These are phyloP conservation scores for Temnothorax rugatulus DNA, from an alignment of 2,888 invertebrate species.

Conservation along the genomic window DNA sequence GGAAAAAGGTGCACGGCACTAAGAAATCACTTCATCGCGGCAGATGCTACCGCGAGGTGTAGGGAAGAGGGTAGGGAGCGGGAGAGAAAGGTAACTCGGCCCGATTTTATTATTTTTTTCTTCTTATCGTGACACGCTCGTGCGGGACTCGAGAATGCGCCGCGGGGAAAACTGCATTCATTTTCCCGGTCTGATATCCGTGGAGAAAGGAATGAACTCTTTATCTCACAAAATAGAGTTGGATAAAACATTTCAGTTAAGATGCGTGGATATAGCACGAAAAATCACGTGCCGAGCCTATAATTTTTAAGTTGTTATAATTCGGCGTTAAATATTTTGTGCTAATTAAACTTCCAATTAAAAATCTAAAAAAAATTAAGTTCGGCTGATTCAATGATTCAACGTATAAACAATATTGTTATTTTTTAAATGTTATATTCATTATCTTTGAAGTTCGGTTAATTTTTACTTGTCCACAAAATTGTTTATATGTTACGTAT, in stretches of 20 bases:
- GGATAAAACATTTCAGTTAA: not conserved
- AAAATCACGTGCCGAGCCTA: not conserved
- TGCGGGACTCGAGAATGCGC: constrained; percentile 43
- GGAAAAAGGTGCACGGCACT: constrained; percentile 76
- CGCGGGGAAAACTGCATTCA: constrained; percentile 72
- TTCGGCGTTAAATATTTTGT: constrained; percentile 2
- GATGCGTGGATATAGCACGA: not conserved
- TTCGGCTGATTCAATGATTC: not conserved
- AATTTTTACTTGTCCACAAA: not conserved
- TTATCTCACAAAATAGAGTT: constrained; percentile 2
- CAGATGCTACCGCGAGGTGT: constrained; percentile 78
- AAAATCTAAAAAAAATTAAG: not conserved
- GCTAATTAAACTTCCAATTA: not conserved
- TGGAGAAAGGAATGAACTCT: constrained; percentile 57
- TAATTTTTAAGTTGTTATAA: not conserved
- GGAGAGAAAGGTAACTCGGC: constrained; percentile 51
- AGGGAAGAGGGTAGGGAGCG: constrained; percentile 23
- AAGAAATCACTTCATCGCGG: constrained; percentile 83
- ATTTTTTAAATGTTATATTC: not conserved
- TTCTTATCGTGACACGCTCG: constrained; percentile 56
- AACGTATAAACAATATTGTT: not conserved
- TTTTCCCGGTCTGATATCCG: constrained; percentile 67
- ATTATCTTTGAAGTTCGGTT: not conserved
- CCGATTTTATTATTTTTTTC: constrained; percentile 31
- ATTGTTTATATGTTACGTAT: not conserved